These are phyloP conservation scores for Sebastes kiyomatsui DNA, from an alignment of 2,797 vertebrate genomes.

Conservation along the genomic window DNA sequence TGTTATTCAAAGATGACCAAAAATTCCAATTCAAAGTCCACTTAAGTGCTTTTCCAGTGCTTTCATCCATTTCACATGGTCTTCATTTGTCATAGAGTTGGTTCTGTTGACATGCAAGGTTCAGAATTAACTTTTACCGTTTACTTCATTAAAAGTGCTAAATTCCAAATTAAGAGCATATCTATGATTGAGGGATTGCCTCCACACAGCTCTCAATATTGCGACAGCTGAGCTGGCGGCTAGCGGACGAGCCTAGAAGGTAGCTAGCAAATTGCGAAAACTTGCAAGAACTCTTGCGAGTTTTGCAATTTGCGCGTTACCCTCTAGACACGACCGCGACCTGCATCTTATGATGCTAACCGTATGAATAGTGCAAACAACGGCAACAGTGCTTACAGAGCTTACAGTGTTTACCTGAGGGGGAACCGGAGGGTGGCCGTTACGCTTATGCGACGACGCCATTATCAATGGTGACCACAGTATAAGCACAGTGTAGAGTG, in stretches of 20 bases:
- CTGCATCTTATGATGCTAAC: not conserved
- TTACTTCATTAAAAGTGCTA: not conserved
- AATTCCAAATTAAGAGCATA: not conserved
- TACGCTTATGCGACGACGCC: fast-evolving
- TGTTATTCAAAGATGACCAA: not conserved
- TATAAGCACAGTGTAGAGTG: not conserved
- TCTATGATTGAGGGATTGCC: not conserved
- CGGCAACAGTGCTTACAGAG: not conserved
- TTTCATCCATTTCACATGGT: not conserved
- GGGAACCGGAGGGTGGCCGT: too few species aligned
- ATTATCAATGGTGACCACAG: not conserved
- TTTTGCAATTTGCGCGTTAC: too few species aligned
- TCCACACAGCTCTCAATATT: not conserved
- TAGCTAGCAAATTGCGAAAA: too few species aligned
- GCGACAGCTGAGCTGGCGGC: not conserved
- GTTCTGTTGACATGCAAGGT: not conserved
- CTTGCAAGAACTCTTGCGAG: too few species aligned
- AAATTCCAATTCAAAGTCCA: not conserved
- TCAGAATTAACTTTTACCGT: not conserved
- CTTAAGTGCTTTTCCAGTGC: not conserved
- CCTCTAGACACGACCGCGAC: too few species aligned
- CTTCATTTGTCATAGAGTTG: not conserved
- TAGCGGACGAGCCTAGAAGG: not conserved
- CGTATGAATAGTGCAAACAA: not conserved
- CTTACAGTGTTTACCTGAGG: too few species aligned